These are phyloP conservation scores for Picus viridis DNA, from an alignment of 2,797 vertebrate species.

Conservation along the genomic window DNA sequence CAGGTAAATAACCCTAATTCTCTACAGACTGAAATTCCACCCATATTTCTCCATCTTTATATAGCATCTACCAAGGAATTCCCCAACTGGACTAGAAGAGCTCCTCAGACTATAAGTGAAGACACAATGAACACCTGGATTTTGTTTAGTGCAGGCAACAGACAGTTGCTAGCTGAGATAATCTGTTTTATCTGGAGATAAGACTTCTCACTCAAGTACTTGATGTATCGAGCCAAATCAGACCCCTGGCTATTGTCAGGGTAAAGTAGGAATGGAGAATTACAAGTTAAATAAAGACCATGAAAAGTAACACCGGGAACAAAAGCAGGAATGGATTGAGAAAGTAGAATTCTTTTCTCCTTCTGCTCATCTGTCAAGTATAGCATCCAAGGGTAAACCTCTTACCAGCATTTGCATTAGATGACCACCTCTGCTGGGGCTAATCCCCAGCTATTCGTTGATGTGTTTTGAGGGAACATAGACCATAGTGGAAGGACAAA, in stretches of 20 bases:
- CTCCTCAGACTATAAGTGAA: neutral
- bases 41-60: neutral
- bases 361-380: neutral
- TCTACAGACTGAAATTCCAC: neutral
- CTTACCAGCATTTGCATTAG: neutral
- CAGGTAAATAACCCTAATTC: neutral
- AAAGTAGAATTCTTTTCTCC: neutral
- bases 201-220: accelerated
- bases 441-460: neutral
- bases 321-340: neutral
- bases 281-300: neutral
- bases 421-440: neutral
- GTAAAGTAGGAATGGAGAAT: neutral
- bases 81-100: neutral
- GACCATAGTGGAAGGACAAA: neutral
- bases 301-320: neutral
- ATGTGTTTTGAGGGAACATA: neutral
- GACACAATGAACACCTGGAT: neutral
- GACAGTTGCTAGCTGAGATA: neutral
- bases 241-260: neutral
- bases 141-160: neutral
- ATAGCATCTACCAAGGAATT: neutral
- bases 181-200: neutral
- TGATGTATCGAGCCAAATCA: neutral
- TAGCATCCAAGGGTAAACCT: neutral